A percentile compares a stretch with the other conserved stretches of the same genome.
Evolutionary conservation across 2,797 vertebrate genomes (phyloP).

Genomic region (Channallabes apus): DNA sequence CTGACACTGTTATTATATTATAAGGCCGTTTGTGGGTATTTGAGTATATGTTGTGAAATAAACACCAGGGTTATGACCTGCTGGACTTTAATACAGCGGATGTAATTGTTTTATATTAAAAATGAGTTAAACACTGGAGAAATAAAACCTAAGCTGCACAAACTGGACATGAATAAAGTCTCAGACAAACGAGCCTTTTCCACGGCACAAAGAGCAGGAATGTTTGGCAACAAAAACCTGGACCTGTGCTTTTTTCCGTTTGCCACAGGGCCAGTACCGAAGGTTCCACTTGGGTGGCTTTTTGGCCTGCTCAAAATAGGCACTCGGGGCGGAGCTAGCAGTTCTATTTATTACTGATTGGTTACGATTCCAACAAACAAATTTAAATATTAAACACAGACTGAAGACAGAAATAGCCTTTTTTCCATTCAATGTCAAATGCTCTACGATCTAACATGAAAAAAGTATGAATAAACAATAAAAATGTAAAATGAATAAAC

Average conservation of each 20-base stretch:
- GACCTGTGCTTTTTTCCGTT: conserved; percentile 18
- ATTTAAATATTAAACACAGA: too few species aligned
- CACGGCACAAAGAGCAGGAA: conserved; percentile 4
- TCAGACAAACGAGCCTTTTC: conserved; percentile 5
- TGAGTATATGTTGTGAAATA: not conserved
- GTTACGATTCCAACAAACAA: not conserved
- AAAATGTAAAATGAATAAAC: not conserved
- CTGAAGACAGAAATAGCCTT: not conserved
- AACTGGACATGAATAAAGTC: not conserved
- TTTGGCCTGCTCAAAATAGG: conserved; percentile 9
- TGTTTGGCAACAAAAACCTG: not conserved
- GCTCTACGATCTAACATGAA: not conserved
- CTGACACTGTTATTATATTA: not conserved
- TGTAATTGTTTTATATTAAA: not conserved
- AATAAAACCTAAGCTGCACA: not conserved
- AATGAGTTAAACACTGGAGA: not conserved
- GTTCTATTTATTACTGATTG: not conserved
- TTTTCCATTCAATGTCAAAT: not conserved
- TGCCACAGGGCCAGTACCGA: not conserved
- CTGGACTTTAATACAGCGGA: not conserved
- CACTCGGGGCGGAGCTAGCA: not conserved
- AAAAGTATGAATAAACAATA: not conserved
- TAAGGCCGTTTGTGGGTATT: not conserved
- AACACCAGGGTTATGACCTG: not conserved
- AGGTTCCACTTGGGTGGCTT: conserved; percentile 11